Evolutionary conservation across 2,113 vertebrate genomes (phyloP), one percentile per base, ranked within the genome.

Genomic region (Montifringilla adamsi): DNA sequence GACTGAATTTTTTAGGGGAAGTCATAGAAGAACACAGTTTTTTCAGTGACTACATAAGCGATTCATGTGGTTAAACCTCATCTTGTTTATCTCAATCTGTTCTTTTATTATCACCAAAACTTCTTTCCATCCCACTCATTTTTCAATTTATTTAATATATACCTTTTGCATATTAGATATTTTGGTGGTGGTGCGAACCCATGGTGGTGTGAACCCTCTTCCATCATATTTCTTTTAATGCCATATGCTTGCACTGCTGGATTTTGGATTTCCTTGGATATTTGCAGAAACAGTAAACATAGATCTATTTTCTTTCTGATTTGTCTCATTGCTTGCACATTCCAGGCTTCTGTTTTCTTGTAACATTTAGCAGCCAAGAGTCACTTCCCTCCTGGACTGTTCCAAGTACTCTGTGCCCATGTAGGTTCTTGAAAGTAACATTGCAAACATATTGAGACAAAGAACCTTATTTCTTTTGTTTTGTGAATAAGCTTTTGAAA

Each of bases 211-310:
- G 56, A 58, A 24, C 56, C 56, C 41, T 73, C 80, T 95, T 95
- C 88, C 80, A 84, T 88, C 55, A 24, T 28, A 15, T 75, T 95
- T 90, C 66, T 94, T 96, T 87, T 74, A 79, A 69, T 63, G 73
- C 76, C 73, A 89, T 96, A 82, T 94, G 76, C 66, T 93, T 64
- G 22, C 84, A 39, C 58, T 80, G 87, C 89, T 91, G 87, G 72
- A 69, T 92, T 96, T 95, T 93, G 62, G 73, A 87, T 94, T 95
- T 95, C 53, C 69, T 84, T n/a, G 62, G 55, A 24, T 88, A 84
- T 87, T 94, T 84, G 33, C 69, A 84, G 79, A 91, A 94, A 84
- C 10, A 50, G 49, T 68, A 78, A 78, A 55, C 33, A 68, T 5
- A 82, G 30, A 35, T 84, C 74, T 78, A 37, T 79, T 79, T 82